Conservation (phyloP, 2,113 vertebrate species). For the Aspiorhynchus laticeps region DNA sequence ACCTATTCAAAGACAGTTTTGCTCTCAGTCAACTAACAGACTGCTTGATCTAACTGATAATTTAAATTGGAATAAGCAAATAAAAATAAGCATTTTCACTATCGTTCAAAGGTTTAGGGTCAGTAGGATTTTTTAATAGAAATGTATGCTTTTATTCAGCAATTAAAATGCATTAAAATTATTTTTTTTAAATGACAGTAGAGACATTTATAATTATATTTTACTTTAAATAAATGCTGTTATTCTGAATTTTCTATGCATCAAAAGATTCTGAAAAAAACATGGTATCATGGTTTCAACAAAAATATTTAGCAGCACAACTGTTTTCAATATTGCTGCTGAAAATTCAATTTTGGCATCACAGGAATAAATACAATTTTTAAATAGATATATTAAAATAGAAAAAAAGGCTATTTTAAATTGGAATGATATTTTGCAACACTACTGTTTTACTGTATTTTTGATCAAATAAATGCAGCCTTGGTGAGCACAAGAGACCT, state of each 20-base stretch:
- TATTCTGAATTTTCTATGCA: not conserved
- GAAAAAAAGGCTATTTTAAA: not conserved
- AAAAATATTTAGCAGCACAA: not conserved
- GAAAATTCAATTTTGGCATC: not conserved
- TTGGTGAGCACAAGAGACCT: not conserved
- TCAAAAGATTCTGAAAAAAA: not conserved
- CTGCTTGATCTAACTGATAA: not conserved
- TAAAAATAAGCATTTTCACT: not conserved
- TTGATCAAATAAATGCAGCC: not conserved
- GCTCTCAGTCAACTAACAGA: not conserved
- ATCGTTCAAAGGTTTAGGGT: not conserved
- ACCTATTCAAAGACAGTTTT: not conserved
- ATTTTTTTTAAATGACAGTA: not conserved
- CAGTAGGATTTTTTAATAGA: not conserved
- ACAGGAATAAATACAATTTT: not conserved
- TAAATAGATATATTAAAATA: not conserved
- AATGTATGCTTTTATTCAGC: not conserved
- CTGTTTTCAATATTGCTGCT: not conserved
- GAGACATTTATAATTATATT: not conserved
- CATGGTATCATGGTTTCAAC: not conserved
- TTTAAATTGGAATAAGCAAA: slow-evolving; percentile 1
- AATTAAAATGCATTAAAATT: not conserved
- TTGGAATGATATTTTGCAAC: not conserved
- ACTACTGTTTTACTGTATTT: not conserved
- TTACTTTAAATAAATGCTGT: not conserved